Conservation (phyloP, 2,888 invertebrate species). For the Schrankia costaestrigalis region DNA sequence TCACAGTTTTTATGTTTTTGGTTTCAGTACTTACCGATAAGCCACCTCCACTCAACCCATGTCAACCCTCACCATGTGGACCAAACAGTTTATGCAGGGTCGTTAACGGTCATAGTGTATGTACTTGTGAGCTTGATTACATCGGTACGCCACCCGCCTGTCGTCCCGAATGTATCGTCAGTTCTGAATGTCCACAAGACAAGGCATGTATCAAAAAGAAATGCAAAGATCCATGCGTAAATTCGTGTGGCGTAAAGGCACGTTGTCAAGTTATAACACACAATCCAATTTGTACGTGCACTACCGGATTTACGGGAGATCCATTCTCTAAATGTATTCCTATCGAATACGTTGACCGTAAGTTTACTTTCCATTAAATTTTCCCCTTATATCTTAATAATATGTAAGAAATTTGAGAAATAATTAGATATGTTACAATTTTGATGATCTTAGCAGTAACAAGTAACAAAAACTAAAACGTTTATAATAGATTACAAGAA, state of each 20-base stretch:
- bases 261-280: conserved; percentile 92
- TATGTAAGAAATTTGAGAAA: neutral
- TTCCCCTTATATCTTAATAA: conserved; percentile 1
- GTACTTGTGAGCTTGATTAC: conserved; percentile 87
- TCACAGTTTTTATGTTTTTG: conserved; percentile 1
- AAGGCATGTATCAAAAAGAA: conserved; percentile 90
- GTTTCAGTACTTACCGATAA: conserved; percentile 42
- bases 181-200: conserved; percentile 90
- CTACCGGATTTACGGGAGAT: conserved; percentile 89
- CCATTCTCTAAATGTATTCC: conserved; percentile 86
- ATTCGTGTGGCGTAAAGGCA: conserved; percentile 90
- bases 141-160: conserved; percentile 90
- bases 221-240: conserved; percentile 90
- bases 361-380: conserved; percentile 16
- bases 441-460: too few relatives aligned
- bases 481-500: too few relatives aligned
- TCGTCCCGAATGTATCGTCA: conserved; percentile 90
- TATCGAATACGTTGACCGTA: conserved; percentile 76
- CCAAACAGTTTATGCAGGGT: conserved; percentile 89
- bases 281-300: conserved; percentile 92
- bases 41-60: conserved; percentile 78
- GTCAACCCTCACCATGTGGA: conserved; percentile 91
- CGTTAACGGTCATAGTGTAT: conserved; percentile 88
- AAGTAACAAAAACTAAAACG: too few relatives aligned
- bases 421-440: too few relatives aligned